Percentiles rank a stretch among this genome's conserved stretches.
Conservation (phyloP, 1,140 invertebrate species). For the Trypoxylus dichotomus region DNA sequence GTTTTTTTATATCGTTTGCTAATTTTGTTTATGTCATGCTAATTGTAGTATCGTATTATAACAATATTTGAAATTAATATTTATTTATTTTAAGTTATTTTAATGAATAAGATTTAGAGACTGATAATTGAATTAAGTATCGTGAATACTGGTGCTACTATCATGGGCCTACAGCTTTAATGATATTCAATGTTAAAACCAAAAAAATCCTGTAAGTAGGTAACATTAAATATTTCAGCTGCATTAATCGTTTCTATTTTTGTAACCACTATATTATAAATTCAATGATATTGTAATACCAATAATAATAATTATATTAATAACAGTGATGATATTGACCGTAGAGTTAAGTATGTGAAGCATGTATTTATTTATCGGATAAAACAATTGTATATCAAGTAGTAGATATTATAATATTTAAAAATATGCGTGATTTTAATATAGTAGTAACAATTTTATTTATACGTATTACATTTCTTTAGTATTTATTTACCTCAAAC, state of each 20-base stretch:
- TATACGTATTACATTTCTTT: neutral
- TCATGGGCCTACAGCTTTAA: neutral
- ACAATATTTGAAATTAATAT: too few species aligned
- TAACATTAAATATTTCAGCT: neutral
- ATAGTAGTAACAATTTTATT: neutral
- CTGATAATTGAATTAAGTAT: too few species aligned
- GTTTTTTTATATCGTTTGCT: too few species aligned
- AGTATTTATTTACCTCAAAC: neutral
- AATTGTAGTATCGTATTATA: too few species aligned
- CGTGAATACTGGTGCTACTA: neutral
- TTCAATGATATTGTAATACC: constrained; percentile 11
- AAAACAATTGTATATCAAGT: constrained; percentile 1
- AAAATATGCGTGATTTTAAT: neutral
- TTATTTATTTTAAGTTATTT: too few species aligned
- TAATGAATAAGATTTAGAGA: too few species aligned
- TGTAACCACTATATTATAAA: constrained; percentile 7
- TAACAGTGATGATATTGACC: neutral
- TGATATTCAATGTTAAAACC: neutral
- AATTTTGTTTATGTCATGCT: too few species aligned
- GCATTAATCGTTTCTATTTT: constrained; percentile 14
- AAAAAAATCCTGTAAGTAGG: neutral
- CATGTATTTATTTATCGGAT: constrained; percentile 23
- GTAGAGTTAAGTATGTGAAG: constrained; percentile 6
- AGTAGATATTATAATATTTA: constrained; percentile 1
- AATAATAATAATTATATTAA: neutral